Percentiles rank a stretch among this genome's conserved stretches.
These are phyloP conservation scores for Venusia cambrica DNA, from an alignment of 2,888 invertebrate species.

Conservation along the genomic window DNA sequence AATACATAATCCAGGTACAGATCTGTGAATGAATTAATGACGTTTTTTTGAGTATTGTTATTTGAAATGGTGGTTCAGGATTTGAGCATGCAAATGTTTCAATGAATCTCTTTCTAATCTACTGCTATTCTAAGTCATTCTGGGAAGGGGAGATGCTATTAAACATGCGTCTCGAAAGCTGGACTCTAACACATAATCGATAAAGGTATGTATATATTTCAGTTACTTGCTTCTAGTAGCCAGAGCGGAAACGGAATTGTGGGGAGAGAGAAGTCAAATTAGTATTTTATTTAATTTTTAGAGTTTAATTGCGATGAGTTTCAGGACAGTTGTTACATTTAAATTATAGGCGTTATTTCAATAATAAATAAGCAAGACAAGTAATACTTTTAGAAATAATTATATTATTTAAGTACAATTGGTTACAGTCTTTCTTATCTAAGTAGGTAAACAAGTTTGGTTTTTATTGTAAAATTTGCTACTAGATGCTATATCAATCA, in stretches of 20 bases:
- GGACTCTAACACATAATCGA: conserved; percentile 42
- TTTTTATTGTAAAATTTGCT: no score
- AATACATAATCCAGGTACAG: no score
- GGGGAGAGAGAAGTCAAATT: conserved; percentile 56
- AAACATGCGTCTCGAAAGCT: conserved; percentile 30
- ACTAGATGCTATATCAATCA: no score
- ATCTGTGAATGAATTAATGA: no score
- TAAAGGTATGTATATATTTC: conserved; percentile 60
- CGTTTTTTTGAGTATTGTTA: no score
- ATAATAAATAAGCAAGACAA: no score
- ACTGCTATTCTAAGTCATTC: conserved; percentile 73
- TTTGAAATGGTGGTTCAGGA: no score
- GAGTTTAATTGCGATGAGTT: conserved; percentile 28
- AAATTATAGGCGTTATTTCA: conserved; percentile 22
- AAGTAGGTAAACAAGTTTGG: no score
- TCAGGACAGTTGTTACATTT: conserved; percentile 6
- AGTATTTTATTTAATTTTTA: conserved; percentile 39
- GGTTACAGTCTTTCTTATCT: no score
- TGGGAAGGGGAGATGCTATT: conserved; percentile 47
- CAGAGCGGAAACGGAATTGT: conserved; percentile 78
- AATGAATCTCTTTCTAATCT: conserved; percentile 73
- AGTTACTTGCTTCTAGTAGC: conserved; percentile 81
- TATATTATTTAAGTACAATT: no score
- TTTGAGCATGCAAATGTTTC: no score
- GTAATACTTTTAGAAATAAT: no score